Evolutionary conservation across 2,888 invertebrate species (phyloP), one percentile per base, ranked within the genome.

Genomic region (Patella caerulea): DNA sequence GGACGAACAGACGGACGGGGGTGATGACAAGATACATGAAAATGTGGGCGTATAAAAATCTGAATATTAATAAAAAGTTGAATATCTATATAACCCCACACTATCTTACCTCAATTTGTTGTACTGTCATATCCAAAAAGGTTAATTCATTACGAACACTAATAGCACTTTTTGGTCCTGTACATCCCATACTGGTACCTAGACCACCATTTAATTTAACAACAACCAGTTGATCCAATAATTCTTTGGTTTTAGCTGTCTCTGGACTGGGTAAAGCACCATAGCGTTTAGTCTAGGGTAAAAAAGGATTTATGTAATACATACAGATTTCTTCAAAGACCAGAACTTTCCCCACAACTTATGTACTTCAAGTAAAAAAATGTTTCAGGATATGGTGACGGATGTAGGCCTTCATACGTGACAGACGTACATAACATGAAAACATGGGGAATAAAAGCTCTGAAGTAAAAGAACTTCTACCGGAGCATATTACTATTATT

Each of bases 171-270:
- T 92, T 92, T 19, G 92, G 91, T 19, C 92, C 92, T 34, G 87
- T 89, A 85, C 92, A 92, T 3, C 92, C 92, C 92, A 92, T 92
- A 77, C 90, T 88, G 17, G 92, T 92, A 17, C 92, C 92, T 59
- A 92, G 88, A 75, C 92, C 92, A 76, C 92, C 92, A 85, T 92
- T 92, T 69, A 92, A 86, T 81, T 92, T 92, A 56, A 92, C 84
- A 14, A 92, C 92, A 72, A 92, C 91, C 79, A 92, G 84, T 82
- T 91, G 86, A 81, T 89, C 85, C n/a, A 92, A 86, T 76, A 91
- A 83, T 9, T 78, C 73, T 79, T 87, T 86, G 53, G 89, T 84
- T 29, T 82, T 79, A 9, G 78, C 78, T 0, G 73, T 55, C 2
- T 78, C 79, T 24, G 86, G 87, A 11, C 59, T 34, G 17, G 80